Evolutionary conservation across 2,797 vertebrate species (phyloP).

Genomic region (Danio albolineatus): DNA sequence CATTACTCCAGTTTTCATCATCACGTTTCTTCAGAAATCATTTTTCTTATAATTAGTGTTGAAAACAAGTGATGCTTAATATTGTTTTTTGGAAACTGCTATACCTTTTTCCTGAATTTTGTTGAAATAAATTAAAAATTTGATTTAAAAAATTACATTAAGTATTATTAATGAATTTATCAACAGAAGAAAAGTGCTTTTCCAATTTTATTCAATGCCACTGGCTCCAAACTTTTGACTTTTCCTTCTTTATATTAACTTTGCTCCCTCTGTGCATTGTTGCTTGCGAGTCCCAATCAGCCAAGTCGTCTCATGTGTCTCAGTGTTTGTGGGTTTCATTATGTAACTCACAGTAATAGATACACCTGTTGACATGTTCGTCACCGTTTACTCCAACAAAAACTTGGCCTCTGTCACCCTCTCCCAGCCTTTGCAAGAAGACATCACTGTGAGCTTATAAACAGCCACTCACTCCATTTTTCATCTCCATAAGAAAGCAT

Average conservation of each 20-base stretch:
- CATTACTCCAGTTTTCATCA: background rate
- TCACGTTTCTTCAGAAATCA: background rate
- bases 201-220: background rate
- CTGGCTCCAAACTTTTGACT: background rate
- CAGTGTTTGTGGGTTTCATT: slow-evolving; percentile 56
- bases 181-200: no score
- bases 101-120: background rate
- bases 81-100: background rate
- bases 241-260: background rate
- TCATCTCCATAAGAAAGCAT: slow-evolving; percentile 44
- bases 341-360: slow-evolving; percentile 67
- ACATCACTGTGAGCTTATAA: slow-evolving; percentile 24
- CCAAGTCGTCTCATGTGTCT: slow-evolving; percentile 49
- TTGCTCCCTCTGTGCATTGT: slow-evolving; percentile 19
- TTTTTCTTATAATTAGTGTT: background rate
- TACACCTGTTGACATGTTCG: slow-evolving; percentile 70
- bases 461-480: background rate
- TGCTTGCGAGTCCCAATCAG: background rate
- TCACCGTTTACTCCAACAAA: slow-evolving; percentile 65
- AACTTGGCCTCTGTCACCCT: slow-evolving; percentile 44
- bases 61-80: background rate
- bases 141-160: no score
- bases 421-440: slow-evolving; percentile 17
- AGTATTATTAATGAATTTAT: no score
- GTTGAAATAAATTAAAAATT: no score